A percentile compares a stretch with the other conserved stretches of the same genome.
Evolutionary conservation across 2,113 vertebrate species (phyloP).

Genomic region (Carlito syrichta): DNA sequence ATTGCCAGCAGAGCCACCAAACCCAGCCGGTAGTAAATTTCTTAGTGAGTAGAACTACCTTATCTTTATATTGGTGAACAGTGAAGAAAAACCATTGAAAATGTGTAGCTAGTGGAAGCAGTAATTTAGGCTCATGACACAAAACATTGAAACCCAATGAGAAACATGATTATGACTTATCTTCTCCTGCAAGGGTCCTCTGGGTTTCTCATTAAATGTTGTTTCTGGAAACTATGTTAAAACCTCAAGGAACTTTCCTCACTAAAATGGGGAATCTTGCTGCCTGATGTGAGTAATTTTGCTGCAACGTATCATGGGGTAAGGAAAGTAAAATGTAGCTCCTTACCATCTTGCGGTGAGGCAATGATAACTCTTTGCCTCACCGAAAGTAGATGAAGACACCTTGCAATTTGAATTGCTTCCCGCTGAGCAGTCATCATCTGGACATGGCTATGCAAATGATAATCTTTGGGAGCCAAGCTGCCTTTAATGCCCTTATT

Average conservation of each 20-base stretch:
- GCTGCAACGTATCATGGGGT: neutral
- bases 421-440: neutral
- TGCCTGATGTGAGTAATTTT: constrained; percentile 9
- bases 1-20: no score
- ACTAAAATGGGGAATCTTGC: neutral
- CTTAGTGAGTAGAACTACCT: neutral
- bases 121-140: neutral
- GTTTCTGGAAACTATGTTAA: neutral
- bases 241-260: neutral
- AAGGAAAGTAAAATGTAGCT: neutral
- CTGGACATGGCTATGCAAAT: neutral
- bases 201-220: neutral
- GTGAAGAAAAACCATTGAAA: neutral
- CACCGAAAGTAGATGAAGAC: constrained; percentile 19
- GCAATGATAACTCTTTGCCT: neutral
- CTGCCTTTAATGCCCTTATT: neutral
- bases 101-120: neutral
- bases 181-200: neutral
- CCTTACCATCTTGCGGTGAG: neutral
- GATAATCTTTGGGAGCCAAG: neutral
- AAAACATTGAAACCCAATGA: neutral
- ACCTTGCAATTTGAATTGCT: neutral
- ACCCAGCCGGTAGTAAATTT: no score
- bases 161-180: neutral
- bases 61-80: neutral